Base-by-base conservation (phyloP, 2,113 vertebrate genomes). In the Seriola aureovittata region DNA sequence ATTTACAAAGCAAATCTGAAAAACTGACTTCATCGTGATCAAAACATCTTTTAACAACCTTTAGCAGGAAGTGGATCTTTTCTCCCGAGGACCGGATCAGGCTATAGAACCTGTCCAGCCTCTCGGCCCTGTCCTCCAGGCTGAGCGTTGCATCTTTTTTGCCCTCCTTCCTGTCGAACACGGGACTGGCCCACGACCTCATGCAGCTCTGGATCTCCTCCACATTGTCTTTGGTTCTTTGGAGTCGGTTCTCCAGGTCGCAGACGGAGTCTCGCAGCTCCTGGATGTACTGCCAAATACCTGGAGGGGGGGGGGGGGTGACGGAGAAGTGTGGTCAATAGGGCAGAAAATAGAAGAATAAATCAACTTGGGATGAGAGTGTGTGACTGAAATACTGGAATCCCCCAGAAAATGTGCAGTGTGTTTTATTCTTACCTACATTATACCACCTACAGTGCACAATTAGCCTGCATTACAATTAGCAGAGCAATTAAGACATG, bases 131-230 rank as follows among this genome's bases (percentile, higher is more conserved):
- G 73, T 99, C 97, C 21, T 98, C 97, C 40, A 97, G 80, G 81
- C 88, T 95, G 14, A 99, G 95, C 57, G 97, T 90, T 0, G 94
- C 65, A 5, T 99, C 98, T 71, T 74, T 97, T 85, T 94, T 99
- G 0, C 94, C 90, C 54, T 98, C 97, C 77, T 94, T 97, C 85
- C 97, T 96, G 88, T 97, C 96, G 8, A 97, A 96, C 8, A 98
- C 19, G 0, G 97, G 97, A 0, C 81, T 91, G 23, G 83, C 84
- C 98, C 97, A 99, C 0, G 93, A 94, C 52, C 23, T 95, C 94
- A 97, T 94, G 0, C 95, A 88, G 78, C 21, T 94, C 88, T 96
- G 96, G 76, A 99, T 97, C 84, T 97, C 95, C 65, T 97, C 95
- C 12, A 97, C 88, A 0, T 99, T 98, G 90, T 94, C 95, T 89